Conservation (phyloP, 1,140 invertebrate species). For the Magallana gigas region DNA sequence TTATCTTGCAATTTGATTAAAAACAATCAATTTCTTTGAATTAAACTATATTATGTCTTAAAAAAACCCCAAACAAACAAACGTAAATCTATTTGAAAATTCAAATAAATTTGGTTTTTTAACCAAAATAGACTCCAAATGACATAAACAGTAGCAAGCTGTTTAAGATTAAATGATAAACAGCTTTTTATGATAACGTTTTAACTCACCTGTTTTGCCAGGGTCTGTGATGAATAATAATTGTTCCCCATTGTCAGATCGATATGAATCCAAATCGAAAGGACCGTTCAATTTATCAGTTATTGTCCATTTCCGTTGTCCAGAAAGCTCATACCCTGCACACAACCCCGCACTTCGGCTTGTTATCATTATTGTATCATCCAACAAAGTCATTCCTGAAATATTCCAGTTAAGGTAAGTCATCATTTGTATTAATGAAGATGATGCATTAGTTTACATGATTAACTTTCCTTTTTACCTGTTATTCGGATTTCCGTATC, state of each 20-base stretch:
- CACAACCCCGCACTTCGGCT: conserved; percentile 2
- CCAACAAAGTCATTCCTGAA: not conserved
- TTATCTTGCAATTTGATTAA: too few species aligned
- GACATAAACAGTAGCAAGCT: too few species aligned
- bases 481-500: conserved; percentile 11
- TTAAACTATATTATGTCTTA: too few species aligned
- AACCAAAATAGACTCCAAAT: too few species aligned
- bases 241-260: not conserved
- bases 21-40: too few species aligned
- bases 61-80: too few species aligned
- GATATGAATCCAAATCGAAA: not conserved
- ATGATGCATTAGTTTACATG: not conserved
- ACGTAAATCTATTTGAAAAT: too few species aligned
- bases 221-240: not conserved
- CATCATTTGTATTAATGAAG: not conserved
- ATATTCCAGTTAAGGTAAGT: not conserved
- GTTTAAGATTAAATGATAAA: too few species aligned
- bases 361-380: not conserved
- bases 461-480: not conserved
- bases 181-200: not conserved
- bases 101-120: too few species aligned
- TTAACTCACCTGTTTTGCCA: not conserved
- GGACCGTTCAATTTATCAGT: not conserved
- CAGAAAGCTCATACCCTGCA: not conserved
- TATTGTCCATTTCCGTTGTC: not conserved